Base-by-base conservation (phyloP, 2,888 invertebrate genomes). In the Phortica magna region DNA sequence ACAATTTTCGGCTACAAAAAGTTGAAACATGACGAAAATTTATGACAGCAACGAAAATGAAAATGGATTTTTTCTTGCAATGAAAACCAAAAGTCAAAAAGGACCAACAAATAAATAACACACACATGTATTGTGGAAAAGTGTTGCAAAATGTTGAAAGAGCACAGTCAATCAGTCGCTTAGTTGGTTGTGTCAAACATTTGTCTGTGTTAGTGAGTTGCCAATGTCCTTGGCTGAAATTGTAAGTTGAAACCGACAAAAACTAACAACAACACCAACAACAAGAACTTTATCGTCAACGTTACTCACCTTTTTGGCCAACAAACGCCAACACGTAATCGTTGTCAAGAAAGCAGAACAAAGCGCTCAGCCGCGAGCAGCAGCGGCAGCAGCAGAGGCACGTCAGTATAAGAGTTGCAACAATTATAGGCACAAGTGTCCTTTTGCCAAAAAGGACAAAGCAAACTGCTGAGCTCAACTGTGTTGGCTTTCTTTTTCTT, bases 381-480 rank as follows among this genome's bases (percentile, higher is more conserved):
- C 55, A 48, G 43, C 64, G 43, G 67, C 67, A 17, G 39, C 31
- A 65, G 17, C 55, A 48, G 43, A 43, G 43, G 41, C n/a, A 78
- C 74, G 75, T 76, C 80, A 79, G 77, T 81, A 59, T 75, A 80
- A 80, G 83, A 83, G 79, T 83, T 83, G 77, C 64, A 31, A 64
- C 64, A 64, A 64, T 64, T 64, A 31, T 19, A 31, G 31, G 64
- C 64, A 64, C 64, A 31, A 64, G 31, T 12, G 64, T 64, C 31
- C 64, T 64, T 14, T 31, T 12, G 68, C 71, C 82, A 75, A 78
- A 78, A 73, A 64, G 71, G 79, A 57, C 70, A 64, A 65, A 72
- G 31, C 64, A 64, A 64, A 31, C 31, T 22, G 31, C 14, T 12
- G 14, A 12, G 64, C 64, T 12, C 14, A 31, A 31, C 31, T 31